Evolutionary conservation across 2,797 vertebrate genomes (phyloP), one percentile per base, ranked within the genome.

Genomic region (Trichosurus vulpecula): DNA sequence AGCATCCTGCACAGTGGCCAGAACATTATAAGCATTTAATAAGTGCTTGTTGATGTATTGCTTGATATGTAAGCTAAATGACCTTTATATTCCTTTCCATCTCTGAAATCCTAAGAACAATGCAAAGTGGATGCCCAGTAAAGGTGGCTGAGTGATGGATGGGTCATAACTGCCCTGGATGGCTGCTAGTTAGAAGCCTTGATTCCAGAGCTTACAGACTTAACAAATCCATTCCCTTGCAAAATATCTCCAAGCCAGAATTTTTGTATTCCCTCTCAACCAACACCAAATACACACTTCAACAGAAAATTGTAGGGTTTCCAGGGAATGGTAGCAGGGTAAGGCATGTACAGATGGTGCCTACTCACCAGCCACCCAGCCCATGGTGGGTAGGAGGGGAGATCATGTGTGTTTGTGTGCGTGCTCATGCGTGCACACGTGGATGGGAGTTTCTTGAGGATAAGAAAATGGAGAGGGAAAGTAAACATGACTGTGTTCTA

Each of bases 341-440:
- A 87, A 51, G 74, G 22, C 74, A 87, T 87, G 74, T 87, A 87
- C 74, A 87, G 74, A 87, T 87, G 74, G 74, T 87, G 74, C 74
- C 74, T 87, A 87, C 74, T 87, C 74, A 87, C 74, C 41, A 87
- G 74, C 74, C 74, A 51, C 41, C 41, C 74, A 87, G 74, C 41
- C 74, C 74, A 27, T 87, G 74, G 74, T 51, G 74, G 74, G 74
- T 87, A 87, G 74, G 74, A 51, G 74, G 74, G 25, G 74, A 87
- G 41, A 87, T 87, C 74, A 87, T 87, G 74, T 87, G 74, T 87
- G 74, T 87, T 87, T 87, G 74, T 87, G 74, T 87, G 41, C 74
- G 41, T 87, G 41, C 74, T 51, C 74, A 87, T 87, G 74, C 41
- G 25, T 51, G 41, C 41, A 51, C 41, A 87, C 74, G 41, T 87